phyloP scores from a whole-genome alignment of 2,888 invertebrate species.

The Amblyteles armatorius region DNA sequence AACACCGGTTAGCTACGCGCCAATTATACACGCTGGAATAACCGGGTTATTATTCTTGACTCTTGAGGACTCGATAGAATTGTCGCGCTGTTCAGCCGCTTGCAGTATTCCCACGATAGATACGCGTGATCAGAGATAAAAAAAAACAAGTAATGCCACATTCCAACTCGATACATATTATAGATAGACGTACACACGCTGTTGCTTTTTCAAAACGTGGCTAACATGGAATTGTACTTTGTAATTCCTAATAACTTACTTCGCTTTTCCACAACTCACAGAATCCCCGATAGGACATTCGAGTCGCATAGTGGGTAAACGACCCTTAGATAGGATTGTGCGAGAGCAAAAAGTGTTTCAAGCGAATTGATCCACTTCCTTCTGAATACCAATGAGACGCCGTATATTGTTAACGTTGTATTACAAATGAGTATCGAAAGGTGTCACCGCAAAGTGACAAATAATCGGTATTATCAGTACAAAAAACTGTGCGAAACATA shows the following conservation, averaged over 20 bases:
- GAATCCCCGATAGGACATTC: conserved; percentile 22
- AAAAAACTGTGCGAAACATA: conserved; percentile 55
- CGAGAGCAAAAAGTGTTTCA: conserved; percentile 37
- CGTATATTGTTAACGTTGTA: conserved; percentile 50
- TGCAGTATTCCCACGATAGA: conserved; percentile 53
- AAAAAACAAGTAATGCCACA: conserved; percentile 30
- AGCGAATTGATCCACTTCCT: conserved; percentile 22
- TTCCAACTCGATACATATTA: conserved; percentile 37
- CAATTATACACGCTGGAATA: conserved; percentile 43
- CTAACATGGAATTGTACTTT: conserved; percentile 54
- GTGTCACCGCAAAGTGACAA: conserved; percentile 19
- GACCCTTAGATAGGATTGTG: conserved; percentile 36
- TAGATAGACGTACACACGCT: conserved; percentile 20
- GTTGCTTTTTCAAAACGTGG: conserved; percentile 38
- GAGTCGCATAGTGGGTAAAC: conserved; percentile 23
- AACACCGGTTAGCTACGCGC: conserved; percentile 34
- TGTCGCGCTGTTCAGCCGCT: conserved; percentile 17
- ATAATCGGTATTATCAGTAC: conserved; percentile 48
- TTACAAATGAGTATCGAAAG: conserved; percentile 40
- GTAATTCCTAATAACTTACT: conserved; percentile 28
- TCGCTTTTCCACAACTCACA: conserved; percentile 33
- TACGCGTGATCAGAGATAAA: not conserved
- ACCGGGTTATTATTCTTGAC: conserved; percentile 38
- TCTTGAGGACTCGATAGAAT: conserved; percentile 52
- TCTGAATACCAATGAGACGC: conserved; percentile 7